A percentile compares a stretch with the other conserved stretches of the same genome.
phyloP scores from a whole-genome alignment of 2,113 vertebrate genomes.

The Sapajus apella region DNA sequence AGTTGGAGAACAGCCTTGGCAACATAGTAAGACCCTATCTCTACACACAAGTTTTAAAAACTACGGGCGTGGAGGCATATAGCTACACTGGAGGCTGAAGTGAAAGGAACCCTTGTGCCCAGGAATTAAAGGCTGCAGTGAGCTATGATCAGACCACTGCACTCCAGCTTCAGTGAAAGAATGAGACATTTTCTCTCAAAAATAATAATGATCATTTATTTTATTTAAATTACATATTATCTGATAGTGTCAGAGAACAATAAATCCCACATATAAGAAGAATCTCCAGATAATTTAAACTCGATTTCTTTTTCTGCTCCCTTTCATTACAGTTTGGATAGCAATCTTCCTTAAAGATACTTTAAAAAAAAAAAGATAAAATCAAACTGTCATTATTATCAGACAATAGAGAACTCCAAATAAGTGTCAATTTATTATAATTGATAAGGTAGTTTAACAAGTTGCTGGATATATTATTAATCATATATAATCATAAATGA shows the following conservation, averaged over 20 bases:
- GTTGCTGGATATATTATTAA: slow-evolving; percentile 29
- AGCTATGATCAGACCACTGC: no score
- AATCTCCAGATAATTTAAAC: neutral
- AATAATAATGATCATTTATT: neutral
- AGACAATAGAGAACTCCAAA: slow-evolving; percentile 5
- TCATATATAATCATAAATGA: slow-evolving; percentile 18
- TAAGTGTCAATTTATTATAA: slow-evolving; percentile 15
- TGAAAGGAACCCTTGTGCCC: no score
- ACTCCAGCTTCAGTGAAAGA: no score
- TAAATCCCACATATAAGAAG: neutral
- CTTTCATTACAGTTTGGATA: slow-evolving; percentile 4
- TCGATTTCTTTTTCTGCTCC: neutral
- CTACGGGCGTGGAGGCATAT: no score
- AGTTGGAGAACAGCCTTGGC: no score
- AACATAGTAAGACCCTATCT: no score
- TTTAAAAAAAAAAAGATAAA: neutral
- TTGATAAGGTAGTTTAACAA: slow-evolving; percentile 26
- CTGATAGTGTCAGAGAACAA: neutral
- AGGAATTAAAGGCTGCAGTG: no score
- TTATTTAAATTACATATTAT: neutral
- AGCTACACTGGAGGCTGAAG: no score
- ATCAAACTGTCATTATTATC: neutral
- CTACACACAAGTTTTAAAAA: no score
- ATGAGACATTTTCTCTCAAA: no score
- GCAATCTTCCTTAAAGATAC: slow-evolving; percentile 3